Percentiles rank a stretch among this genome's conserved stretches.
Evolutionary conservation across 1,140 invertebrate species (phyloP).

Genomic region (Apocrypta bakeri): DNA sequence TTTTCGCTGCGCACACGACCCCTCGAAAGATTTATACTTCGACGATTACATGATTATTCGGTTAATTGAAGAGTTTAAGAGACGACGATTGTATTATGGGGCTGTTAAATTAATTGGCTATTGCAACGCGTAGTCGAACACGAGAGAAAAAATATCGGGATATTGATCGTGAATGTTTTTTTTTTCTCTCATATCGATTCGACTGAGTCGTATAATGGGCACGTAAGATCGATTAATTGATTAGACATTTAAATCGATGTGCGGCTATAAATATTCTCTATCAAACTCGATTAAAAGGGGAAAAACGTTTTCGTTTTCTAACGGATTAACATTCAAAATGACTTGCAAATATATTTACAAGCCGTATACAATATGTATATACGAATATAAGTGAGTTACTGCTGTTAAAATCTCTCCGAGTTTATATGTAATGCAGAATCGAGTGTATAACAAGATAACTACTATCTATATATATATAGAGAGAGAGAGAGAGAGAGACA

Average conservation of each 20-base stretch:
- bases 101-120: slow-evolving; percentile 3
- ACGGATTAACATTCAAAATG: background rate
- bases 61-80: background rate
- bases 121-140: background rate
- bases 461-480: too few relatives aligned
- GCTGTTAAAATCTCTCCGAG: too few relatives aligned
- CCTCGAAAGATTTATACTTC: background rate
- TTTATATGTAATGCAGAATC: too few relatives aligned
- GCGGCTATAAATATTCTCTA: background rate
- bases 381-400: too few relatives aligned
- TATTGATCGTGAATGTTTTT: background rate
- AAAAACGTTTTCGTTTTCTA: too few relatives aligned
- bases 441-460: too few relatives aligned
- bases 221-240: background rate
- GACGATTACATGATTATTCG: background rate
- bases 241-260: background rate
- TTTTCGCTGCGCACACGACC: background rate
- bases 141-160: background rate
- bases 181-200: background rate
- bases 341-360: background rate
- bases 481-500: too few relatives aligned
- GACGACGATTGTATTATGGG: background rate
- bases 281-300: background rate
- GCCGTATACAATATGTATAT: background rate
- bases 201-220: too few relatives aligned